Percentiles rank a stretch among this genome's conserved stretches.
phyloP scores from a whole-genome alignment of 2,888 invertebrate genomes.

The Tiliacea citrago region DNA sequence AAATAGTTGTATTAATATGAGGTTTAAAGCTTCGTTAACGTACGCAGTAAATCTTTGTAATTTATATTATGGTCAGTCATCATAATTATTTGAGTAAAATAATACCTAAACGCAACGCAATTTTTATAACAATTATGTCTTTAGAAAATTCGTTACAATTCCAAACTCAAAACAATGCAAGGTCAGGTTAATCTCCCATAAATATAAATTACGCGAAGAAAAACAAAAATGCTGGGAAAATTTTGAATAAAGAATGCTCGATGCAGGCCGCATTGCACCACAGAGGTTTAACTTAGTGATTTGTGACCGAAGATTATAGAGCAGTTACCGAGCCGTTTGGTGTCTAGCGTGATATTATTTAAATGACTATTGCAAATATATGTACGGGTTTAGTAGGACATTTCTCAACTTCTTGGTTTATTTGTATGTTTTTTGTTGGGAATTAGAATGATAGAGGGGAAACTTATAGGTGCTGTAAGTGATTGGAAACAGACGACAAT shows the following conservation, averaged over 20 bases:
- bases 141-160: conserved; percentile 8
- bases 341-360: conserved; percentile 64
- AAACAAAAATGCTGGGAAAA: conserved; percentile 54
- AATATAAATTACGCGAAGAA: conserved; percentile 29
- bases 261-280: conserved; percentile 61
- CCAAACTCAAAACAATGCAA: conserved; percentile 58
- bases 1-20: not conserved
- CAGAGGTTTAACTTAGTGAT: conserved; percentile 47
- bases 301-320: conserved; percentile 63
- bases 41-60: too few relatives aligned
- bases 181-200: conserved; percentile 40
- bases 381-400: conserved; percentile 46
- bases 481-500: not conserved
- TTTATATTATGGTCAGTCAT: too few relatives aligned
- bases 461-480: conserved; percentile 16
- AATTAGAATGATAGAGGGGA: conserved; percentile 36
- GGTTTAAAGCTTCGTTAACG: not conserved
- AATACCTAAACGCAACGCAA: not conserved
- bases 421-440: conserved; percentile 38
- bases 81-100: too few relatives aligned
- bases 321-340: conserved; percentile 55
- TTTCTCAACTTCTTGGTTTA: conserved; percentile 39
- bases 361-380: conserved; percentile 63
- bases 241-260: conserved; percentile 53
- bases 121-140: not conserved